Percentiles rank a stretch among this genome's conserved stretches.
phyloP scores from a whole-genome alignment of 2,113 vertebrate genomes.

The Epinephelus cyanopodus region DNA sequence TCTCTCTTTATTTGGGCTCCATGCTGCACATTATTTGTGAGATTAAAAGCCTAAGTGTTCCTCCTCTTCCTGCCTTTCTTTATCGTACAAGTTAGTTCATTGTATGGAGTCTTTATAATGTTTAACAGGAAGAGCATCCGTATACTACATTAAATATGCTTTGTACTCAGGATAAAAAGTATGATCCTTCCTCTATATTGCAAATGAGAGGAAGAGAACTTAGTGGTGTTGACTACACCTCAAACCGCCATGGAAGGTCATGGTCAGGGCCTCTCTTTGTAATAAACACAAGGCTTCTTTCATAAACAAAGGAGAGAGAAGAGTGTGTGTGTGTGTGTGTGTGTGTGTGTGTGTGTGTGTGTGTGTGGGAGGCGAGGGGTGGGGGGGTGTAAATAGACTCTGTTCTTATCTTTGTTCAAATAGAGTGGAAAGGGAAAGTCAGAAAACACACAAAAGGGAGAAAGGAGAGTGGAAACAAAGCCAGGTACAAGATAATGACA shows the following conservation, averaged over 20 bases:
- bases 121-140: constrained; percentile 57
- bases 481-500: constrained; percentile 79
- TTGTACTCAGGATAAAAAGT: constrained; percentile 54
- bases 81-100: constrained; percentile 21
- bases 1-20: constrained; percentile 33
- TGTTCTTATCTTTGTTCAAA: constrained; percentile 81
- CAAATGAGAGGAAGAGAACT: constrained; percentile 45
- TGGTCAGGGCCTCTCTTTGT: constrained; percentile 52
- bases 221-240: constrained; percentile 46
- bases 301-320: constrained; percentile 56
- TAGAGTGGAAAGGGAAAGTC: constrained; percentile 75
- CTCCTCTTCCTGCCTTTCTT: constrained; percentile 57
- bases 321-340: constrained; percentile 18
- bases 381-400: constrained; percentile 57
- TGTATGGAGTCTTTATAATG: constrained; percentile 27
- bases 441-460: constrained; percentile 69
- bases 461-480: constrained; percentile 79
- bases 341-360: constrained; percentile 12
- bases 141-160: constrained; percentile 38
- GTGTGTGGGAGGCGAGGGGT: constrained; percentile 12
- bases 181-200: constrained; percentile 50
- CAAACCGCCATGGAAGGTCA: constrained; percentile 66
- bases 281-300: constrained; percentile 65
- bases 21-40: constrained; percentile 21
- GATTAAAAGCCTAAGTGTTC: constrained; percentile 39